Conservation (phyloP, 2,888 invertebrate species). For the Melinopterus prodromus region DNA sequence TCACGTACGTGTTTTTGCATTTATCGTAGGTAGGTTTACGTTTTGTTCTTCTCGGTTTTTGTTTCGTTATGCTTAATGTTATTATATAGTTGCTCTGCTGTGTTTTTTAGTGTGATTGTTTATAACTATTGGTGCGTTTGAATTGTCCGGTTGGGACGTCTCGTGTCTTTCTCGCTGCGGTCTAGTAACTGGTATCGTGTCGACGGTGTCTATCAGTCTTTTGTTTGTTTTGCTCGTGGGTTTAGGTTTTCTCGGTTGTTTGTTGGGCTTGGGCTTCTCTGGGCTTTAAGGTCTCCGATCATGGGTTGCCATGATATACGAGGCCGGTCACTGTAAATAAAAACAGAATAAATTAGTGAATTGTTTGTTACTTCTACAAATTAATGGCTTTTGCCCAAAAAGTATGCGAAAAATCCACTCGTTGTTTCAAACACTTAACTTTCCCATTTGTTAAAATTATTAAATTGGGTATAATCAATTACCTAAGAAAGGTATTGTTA, state of each 20-base stretch:
- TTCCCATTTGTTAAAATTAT: too few species aligned
- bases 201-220: not conserved
- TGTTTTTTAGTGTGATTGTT: too few species aligned
- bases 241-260: not conserved
- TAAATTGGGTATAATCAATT: too few species aligned
- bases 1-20: too few species aligned
- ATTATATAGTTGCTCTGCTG: too few species aligned
- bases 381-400: not conserved
- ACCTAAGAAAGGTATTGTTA: too few species aligned
- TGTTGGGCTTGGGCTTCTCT: too few species aligned
- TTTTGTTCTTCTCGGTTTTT: too few species aligned
- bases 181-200: not conserved
- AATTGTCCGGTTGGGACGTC: not conserved
- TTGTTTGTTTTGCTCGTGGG: not conserved
- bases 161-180: not conserved
- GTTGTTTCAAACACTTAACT: too few species aligned
- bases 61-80: too few species aligned
- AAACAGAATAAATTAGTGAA: not conserved
- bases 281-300: not conserved
- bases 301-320: not conserved
- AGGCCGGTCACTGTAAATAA: not conserved
- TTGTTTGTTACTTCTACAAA: not conserved
- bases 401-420: too few species aligned
- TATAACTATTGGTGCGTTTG: not conserved
- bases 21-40: too few species aligned